phyloP scores from a whole-genome alignment of 2,113 vertebrate genomes.

The Nycticebus coucang region DNA sequence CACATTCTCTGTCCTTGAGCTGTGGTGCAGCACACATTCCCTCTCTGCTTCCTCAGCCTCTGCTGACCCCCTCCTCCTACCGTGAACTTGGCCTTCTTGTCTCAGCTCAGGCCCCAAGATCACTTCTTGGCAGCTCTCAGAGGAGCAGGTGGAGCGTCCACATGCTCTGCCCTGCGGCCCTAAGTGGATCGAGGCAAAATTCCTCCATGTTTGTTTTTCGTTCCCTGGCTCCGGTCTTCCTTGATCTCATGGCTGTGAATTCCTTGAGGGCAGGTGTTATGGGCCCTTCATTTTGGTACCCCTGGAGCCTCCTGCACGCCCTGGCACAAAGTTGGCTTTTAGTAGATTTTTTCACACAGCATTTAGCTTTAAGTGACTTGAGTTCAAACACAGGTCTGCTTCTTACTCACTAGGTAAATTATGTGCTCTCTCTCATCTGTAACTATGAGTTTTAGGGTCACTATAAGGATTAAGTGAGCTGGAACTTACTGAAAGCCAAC shows the following conservation, averaged over 20 bases:
- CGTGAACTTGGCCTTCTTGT: not conserved
- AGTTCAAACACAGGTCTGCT: not conserved
- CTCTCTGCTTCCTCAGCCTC: not conserved
- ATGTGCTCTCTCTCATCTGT: not conserved
- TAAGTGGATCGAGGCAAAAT: not conserved
- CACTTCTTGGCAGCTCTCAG: not conserved
- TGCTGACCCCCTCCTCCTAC: not conserved
- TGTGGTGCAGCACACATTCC: fast-evolving
- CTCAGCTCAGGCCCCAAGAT: not conserved
- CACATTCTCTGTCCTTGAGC: not conserved
- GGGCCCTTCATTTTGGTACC: not conserved
- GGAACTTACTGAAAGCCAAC: too few relatives aligned
- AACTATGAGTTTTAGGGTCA: not conserved
- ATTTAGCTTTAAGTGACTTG: not conserved
- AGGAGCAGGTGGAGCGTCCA: not conserved
- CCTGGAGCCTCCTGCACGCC: not conserved
- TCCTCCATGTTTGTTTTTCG: not conserved
- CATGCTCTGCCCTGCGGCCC: too few relatives aligned
- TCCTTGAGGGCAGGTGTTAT: not conserved
- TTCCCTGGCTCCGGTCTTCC: not conserved
- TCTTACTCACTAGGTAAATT: not conserved
- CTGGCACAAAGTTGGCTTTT: not conserved
- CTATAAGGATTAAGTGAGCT: not conserved
- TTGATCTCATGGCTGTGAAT: not conserved
- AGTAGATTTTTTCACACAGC: not conserved